These are phyloP conservation scores for Holocentrus rufus DNA, from an alignment of 2,797 vertebrate genomes.

Conservation along the genomic window DNA sequence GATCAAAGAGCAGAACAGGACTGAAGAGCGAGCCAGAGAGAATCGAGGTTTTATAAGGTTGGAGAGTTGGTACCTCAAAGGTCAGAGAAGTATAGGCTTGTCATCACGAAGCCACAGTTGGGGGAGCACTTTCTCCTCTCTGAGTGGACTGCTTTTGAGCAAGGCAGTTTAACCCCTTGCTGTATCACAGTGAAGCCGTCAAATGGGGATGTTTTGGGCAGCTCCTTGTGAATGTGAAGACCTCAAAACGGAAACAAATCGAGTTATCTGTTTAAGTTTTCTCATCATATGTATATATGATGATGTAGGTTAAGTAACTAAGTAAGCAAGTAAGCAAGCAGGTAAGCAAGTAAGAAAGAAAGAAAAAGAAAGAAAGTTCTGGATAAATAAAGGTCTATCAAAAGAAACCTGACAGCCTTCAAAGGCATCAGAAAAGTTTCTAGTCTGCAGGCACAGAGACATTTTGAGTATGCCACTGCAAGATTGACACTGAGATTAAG, in stretches of 20 bases:
- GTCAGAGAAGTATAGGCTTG: neutral
- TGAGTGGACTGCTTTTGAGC: no score
- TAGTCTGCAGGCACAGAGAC: constrained; percentile 1
- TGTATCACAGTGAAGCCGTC: no score
- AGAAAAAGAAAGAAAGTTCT: constrained; percentile 5
- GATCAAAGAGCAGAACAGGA: neutral
- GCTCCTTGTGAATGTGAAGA: neutral
- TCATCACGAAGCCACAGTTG: neutral
- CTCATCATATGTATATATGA: neutral
- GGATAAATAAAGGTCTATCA: constrained; percentile 14
- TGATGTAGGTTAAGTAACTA: neutral
- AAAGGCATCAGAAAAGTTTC: constrained; percentile 6
- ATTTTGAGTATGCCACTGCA: neutral
- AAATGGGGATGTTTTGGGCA: no score
- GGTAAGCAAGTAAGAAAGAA: neutral
- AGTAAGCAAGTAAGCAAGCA: no score
- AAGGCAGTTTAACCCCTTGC: no score
- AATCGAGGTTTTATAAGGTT: neutral
- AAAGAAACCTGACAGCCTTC: neutral
- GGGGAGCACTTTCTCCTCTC: neutral
- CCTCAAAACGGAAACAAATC: neutral
- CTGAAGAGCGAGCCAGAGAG: neutral
- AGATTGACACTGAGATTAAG: neutral
- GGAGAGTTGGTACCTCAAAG: neutral
- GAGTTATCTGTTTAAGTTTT: no score